A percentile compares a stretch with the other conserved stretches of the same genome.
Evolutionary conservation across 2,888 invertebrate species (phyloP).

Genomic region (Arenicola marina): DNA sequence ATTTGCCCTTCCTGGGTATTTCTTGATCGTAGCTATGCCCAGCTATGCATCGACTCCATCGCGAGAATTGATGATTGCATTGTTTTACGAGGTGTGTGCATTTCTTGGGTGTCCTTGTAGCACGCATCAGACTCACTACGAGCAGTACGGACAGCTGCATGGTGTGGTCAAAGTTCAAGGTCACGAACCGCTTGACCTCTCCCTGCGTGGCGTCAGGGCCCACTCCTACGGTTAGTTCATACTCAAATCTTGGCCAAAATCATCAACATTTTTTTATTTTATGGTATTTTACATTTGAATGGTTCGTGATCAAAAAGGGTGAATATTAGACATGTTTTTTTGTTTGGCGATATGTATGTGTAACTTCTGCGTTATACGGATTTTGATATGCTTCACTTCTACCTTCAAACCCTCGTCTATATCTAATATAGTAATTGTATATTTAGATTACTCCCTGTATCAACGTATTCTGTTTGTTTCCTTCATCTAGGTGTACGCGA

Average conservation of each 20-base stretch:
- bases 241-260: neutral
- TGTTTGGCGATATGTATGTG: too few relatives aligned
- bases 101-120: constrained; percentile 27
- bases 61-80: too few relatives aligned
- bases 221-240: constrained; percentile 47
- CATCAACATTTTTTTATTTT: neutral
- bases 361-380: too few relatives aligned
- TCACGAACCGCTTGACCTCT: constrained; percentile 33
- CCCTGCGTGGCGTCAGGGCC: constrained; percentile 44
- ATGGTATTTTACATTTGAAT: neutral
- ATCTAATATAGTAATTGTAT: neutral
- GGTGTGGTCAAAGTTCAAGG: constrained; percentile 51
- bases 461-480: neutral
- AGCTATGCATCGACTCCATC: too few relatives aligned
- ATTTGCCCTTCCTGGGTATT: too few relatives aligned
- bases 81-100: constrained; percentile 18
- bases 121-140: constrained; percentile 54
- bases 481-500: constrained; percentile 43
- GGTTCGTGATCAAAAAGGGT: too few relatives aligned
- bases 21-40: too few relatives aligned
- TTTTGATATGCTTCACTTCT: too few relatives aligned
- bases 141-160: constrained; percentile 54
- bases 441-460: neutral
- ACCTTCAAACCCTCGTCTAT: neutral
- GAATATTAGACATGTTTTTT: too few relatives aligned